Conservation (phyloP, 2,888 invertebrate genomes). For the Omphaloscelis lunosa region DNA sequence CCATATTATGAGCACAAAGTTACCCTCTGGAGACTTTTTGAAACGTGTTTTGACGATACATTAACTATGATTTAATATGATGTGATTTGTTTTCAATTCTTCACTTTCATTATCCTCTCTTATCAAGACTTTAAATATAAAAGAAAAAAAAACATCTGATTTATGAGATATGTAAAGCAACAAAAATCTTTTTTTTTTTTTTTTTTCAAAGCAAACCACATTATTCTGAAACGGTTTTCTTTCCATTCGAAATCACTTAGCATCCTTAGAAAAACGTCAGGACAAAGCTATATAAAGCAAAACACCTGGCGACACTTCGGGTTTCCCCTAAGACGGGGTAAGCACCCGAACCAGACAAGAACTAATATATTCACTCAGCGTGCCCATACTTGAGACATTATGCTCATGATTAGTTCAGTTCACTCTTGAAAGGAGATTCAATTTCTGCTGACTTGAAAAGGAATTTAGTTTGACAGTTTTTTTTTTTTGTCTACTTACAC, state of each 20-base stretch:
- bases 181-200: too few relatives aligned
- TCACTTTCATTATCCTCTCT: too few relatives aligned
- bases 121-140: too few relatives aligned
- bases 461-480: slow-evolving; percentile 21
- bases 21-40: not conserved
- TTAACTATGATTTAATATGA: too few relatives aligned
- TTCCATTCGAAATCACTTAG: slow-evolving; percentile 27
- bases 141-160: too few relatives aligned
- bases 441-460: slow-evolving; percentile 14
- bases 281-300: slow-evolving; percentile 14
- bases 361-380: slow-evolving; percentile 56
- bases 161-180: too few relatives aligned
- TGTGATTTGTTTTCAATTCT: too few relatives aligned
- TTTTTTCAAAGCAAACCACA: not conserved
- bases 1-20: not conserved
- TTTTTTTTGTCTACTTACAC: slow-evolving; percentile 36
- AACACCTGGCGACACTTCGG: slow-evolving; percentile 24
- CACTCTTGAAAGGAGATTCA: slow-evolving; percentile 40
- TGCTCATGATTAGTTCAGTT: slow-evolving; percentile 58
- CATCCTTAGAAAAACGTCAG: slow-evolving; percentile 9
- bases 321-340: slow-evolving; percentile 20
- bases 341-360: slow-evolving; percentile 38
- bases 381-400: slow-evolving; percentile 52
- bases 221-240: not conserved
- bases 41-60: too few relatives aligned